A percentile compares a stretch with the other conserved stretches of the same genome.
Evolutionary conservation across 2,797 vertebrate species (phyloP).

Genomic region (Sebastes kiyomatsui): DNA sequence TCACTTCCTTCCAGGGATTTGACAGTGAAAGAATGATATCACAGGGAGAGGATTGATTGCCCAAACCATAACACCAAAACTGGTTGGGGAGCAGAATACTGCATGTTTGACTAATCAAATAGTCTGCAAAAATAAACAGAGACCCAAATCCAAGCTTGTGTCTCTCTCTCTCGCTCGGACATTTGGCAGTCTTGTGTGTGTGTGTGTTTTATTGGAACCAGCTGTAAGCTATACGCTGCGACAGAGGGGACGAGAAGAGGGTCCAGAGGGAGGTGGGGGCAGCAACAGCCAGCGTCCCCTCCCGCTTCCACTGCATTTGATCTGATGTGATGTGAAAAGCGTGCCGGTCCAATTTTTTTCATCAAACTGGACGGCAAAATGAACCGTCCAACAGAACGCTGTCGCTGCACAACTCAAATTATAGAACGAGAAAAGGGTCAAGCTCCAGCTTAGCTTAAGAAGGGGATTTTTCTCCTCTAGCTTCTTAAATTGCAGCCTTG

Average conservation of each 20-base stretch:
- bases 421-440: constrained; percentile 22
- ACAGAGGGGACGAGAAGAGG: constrained; percentile 43
- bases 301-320: constrained; percentile 22
- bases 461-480: constrained; percentile 25
- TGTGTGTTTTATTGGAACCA: constrained; percentile 72
- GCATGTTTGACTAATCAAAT: constrained; percentile 50
- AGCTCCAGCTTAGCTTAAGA: constrained; percentile 27
- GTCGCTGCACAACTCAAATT: constrained; percentile 16
- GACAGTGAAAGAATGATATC: constrained; percentile 27
- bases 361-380: constrained; percentile 53
- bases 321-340: constrained; percentile 61
- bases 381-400: constrained; percentile 16
- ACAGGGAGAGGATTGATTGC: constrained; percentile 29
- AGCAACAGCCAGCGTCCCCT: not conserved
- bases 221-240: constrained; percentile 61
- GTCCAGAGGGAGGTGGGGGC: constrained; percentile 8
- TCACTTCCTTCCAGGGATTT: constrained; percentile 45
- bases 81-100: constrained; percentile 36
- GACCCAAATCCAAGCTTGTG: constrained; percentile 25
- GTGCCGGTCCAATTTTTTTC: constrained; percentile 45
- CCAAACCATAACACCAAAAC: constrained; percentile 10
- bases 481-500: constrained; percentile 52
- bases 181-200: constrained; percentile 34
- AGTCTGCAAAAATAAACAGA: constrained; percentile 50
- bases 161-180: constrained; percentile 28